A percentile compares a stretch with the other conserved stretches of the same genome.
Evolutionary conservation across 2,113 vertebrate species (phyloP).

Genomic region (Strix uralensis): DNA sequence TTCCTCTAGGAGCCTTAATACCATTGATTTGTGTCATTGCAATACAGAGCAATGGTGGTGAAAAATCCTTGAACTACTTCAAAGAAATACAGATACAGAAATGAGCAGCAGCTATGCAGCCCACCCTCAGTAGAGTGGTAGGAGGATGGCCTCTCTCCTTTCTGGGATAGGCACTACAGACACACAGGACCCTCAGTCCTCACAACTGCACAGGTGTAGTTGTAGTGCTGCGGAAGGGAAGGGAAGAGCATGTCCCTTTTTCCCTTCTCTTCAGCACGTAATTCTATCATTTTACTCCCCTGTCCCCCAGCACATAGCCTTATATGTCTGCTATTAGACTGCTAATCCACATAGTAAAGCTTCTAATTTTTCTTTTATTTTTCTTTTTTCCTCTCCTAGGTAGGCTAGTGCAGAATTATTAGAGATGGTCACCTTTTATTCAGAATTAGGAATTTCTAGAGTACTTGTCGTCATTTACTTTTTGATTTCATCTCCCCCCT

Average conservation of each 20-base stretch:
- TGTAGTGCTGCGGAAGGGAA: not conserved
- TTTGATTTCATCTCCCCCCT: not conserved
- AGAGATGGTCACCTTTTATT: not conserved
- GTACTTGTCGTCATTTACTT: not conserved
- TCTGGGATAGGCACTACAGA: not conserved
- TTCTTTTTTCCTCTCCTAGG: not conserved
- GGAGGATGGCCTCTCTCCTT: not conserved
- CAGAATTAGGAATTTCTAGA: not conserved
- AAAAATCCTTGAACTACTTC: not conserved
- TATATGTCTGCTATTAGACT: not conserved
- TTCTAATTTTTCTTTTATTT: not conserved
- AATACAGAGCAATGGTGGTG: not conserved
- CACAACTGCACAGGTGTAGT: not conserved
- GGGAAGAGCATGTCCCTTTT: not conserved
- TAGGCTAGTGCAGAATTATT: not conserved
- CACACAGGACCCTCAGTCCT: not conserved
- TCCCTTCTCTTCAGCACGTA: not conserved
- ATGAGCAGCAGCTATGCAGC: not conserved
- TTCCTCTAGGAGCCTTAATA: not conserved
- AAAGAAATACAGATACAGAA: not conserved
- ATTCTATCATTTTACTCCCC: not conserved
- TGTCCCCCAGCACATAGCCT: not conserved
- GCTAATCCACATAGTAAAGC: not conserved
- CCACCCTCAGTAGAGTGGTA: not conserved
- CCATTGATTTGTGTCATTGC: not conserved